Evolutionary conservation across 1,140 invertebrate genomes (phyloP), one percentile per base, ranked within the genome.

Genomic region (Papilio glaucus): DNA sequence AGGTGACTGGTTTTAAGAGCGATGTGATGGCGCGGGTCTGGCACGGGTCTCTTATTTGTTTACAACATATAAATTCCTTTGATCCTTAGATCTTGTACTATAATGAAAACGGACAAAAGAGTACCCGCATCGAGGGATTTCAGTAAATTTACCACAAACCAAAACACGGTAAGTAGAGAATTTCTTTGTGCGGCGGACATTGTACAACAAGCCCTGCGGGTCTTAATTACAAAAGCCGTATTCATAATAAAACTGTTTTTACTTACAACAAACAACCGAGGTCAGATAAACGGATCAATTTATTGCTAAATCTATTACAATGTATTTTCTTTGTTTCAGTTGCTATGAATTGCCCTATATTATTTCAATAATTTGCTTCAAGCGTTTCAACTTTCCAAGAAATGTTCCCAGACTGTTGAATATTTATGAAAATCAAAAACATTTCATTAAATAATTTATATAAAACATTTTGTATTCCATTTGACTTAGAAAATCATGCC

Each of bases 151-250:
- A 15, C 15, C 4, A 57, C 49, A 4, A 57, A 57, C 24, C 49
- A 57, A 57, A 57, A 57, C 49, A 57, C 49, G 21, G 21, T 8
- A 12, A 24, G 18, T 57, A 12, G 21, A 9, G 45, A 57, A 57
- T 57, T 57, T 21, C 4, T 57, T 57, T 57, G 49, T 57, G 8
- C 49, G 49, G 29, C 29, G 49, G 49, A 57, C 49, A 57, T 24
- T 26, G 49, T 24, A 57, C 2, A 33, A 33, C 29, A 2, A 2
- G 29, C 29, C 10, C 49, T 21, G 10, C 21, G 49, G 49, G 49
- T 21, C 13, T 53, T 53, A 15, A 15, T 49, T 24, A 57, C 24
- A 57, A 57, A 57, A 57, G 9, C 21, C 21, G 9, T 57, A 21
- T 57, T 57, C 49, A 57, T 15, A 45, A 45, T 15, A 4, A 45